These are phyloP conservation scores for Australoheros scitulus DNA, from an alignment of 2,113 vertebrate species.

Conservation along the genomic window DNA sequence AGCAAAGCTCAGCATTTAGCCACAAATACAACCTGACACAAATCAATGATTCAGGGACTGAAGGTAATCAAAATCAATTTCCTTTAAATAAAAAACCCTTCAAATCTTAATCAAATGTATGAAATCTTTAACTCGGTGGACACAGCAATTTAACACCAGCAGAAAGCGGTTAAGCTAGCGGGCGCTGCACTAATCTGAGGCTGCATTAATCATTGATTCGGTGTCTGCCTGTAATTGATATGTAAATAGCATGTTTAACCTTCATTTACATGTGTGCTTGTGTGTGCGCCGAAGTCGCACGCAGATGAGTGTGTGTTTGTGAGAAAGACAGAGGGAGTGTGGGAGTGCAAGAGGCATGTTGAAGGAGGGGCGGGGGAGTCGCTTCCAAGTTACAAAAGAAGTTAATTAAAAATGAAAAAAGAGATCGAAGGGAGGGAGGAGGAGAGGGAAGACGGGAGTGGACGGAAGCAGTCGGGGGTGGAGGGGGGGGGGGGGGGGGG, in stretches of 20 bases:
- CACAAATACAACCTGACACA: conserved; percentile 26
- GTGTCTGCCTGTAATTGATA: conserved; percentile 75
- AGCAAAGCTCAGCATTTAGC: conserved; percentile 9
- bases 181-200: conserved; percentile 56
- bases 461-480: conserved; percentile 53
- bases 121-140: conserved; percentile 33
- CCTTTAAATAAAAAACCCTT: conserved; percentile 25
- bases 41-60: conserved; percentile 17
- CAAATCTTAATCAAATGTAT: conserved; percentile 52
- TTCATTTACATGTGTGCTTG: conserved; percentile 61
- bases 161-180: conserved; percentile 42
- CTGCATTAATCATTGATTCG: conserved; percentile 73
- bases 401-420: conserved; percentile 81
- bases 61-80: conserved; percentile 49
- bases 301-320: conserved; percentile 31
- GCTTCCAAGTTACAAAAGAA: conserved; percentile 78
- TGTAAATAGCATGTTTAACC: conserved; percentile 80
- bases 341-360: conserved; percentile 68
- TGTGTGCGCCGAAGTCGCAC: not conserved
- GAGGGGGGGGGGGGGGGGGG: conserved; percentile 25
- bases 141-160: conserved; percentile 47
- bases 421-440: conserved; percentile 20
- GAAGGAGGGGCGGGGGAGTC: conserved; percentile 33
- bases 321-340: conserved; percentile 39
- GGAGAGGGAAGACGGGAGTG: conserved; percentile 48